phyloP scores from a whole-genome alignment of 2,113 vertebrate genomes.

The Melanostigma gelatinosum region DNA sequence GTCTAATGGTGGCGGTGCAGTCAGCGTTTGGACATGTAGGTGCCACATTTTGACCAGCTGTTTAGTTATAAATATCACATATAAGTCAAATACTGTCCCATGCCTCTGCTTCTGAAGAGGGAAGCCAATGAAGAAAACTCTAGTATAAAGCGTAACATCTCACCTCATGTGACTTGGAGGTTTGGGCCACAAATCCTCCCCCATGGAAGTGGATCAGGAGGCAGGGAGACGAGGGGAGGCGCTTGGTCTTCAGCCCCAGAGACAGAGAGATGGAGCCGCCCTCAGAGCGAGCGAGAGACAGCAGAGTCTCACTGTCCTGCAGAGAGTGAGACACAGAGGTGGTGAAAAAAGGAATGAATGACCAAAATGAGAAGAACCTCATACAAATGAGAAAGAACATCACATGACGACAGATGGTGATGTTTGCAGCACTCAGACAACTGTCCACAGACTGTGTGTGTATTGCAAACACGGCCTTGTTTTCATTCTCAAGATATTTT shows the following conservation, averaged over 20 bases:
- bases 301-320: constrained; percentile 88
- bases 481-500: constrained; percentile 29
- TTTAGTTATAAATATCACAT: background rate
- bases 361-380: background rate
- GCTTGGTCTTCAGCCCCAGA: constrained; percentile 81
- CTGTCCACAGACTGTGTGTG: constrained; percentile 1
- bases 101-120: background rate
- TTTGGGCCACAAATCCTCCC: constrained; percentile 93
- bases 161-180: constrained; percentile 92
- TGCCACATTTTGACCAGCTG: background rate
- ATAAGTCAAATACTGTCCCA: background rate
- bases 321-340: background rate
- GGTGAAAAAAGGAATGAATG: constrained; percentile 69
- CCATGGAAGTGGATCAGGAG: constrained; percentile 91
- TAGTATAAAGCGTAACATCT: background rate
- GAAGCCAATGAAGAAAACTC: background rate
- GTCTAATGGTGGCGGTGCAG: background rate
- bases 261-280: constrained; percentile 84
- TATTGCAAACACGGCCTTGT: constrained; percentile 31
- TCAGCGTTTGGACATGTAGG: background rate
- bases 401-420: background rate
- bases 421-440: background rate
- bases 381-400: background rate
- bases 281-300: constrained; percentile 83
- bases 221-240: constrained; percentile 81